Base-by-base conservation (phyloP, 2,888 invertebrate species). In the Drosophila vallismaia region DNA sequence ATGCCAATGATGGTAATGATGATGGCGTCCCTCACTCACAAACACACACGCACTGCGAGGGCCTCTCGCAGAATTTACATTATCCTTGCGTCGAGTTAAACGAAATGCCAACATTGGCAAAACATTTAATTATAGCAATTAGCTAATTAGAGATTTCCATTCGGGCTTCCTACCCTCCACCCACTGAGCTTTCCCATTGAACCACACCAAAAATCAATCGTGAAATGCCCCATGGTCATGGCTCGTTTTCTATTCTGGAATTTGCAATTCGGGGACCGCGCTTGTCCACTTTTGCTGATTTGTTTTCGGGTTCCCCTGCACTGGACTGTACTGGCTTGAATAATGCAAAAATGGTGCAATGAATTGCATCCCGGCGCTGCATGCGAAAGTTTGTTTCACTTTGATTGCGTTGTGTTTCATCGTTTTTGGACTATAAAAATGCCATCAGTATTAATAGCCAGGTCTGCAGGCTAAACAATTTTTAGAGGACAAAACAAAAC, bases 81-180 rank as follows among this genome's bases (percentile, higher is more conserved):
- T 87, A 75, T 82, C 76, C 80, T 87, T 77, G 80, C 70, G 76
- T 77, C 70, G 59, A 71, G 79, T 75, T 76, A 73, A 83, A 77
- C 83, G 80, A 81, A 88, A 84, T 79, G 78, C 75, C 72, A 74
- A 73, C 84, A 82, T 87, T 84, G 79, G 84, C 86, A 75, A 76
- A 81, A 77, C 86, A 81, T 86, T 86, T 89, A 87, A 88, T 88
- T 89, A 88, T 76, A 80, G 75, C 88, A 89, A 88, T 88, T 88
- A 88, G 88, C 88, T 89, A 86, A 88, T 88, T 88, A 86, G 77
- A 87, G 86, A 87, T 80, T 87, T 76, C 72, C 66, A 68, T 68
- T 68, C 48, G 52, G 70, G 57, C 52, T 49, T 38, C n/a, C 9
- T 8, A 12, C 1, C 44, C 29, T 10, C 8, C 5, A 1, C 38